Evolutionary conservation across 2,113 vertebrate genomes (phyloP).

Genomic region (Prionailurus bengalensis): DNA sequence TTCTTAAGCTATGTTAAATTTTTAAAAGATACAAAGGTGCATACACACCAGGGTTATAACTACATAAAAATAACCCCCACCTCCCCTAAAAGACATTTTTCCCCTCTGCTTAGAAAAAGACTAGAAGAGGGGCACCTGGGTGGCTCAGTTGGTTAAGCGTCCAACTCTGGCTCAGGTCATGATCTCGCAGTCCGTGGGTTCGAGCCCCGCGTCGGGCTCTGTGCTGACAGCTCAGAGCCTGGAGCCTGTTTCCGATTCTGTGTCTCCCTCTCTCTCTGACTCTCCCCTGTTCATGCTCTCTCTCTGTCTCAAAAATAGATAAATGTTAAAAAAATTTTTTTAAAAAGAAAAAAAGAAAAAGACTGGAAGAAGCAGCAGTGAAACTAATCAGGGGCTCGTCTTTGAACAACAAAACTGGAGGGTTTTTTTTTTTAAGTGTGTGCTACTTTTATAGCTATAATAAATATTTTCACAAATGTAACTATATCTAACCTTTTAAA

Average conservation of each 20-base stretch:
- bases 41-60: background rate
- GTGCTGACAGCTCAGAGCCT: too few relatives aligned
- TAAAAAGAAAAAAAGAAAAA: background rate
- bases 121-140: background rate
- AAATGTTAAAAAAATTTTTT: too few relatives aligned
- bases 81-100: background rate
- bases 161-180: rapidly evolving
- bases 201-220: too few relatives aligned
- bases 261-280: too few relatives aligned
- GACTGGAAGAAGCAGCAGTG: background rate
- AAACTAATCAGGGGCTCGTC: background rate
- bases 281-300: too few relatives aligned
- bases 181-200: too few relatives aligned
- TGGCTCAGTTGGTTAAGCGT: too few relatives aligned
- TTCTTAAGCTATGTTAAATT: conserved; percentile 17
- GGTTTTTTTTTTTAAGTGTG: background rate
- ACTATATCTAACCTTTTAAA: conserved; percentile 9
- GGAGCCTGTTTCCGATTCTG: too few relatives aligned
- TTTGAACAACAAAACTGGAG: conserved; percentile 14
- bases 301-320: too few relatives aligned
- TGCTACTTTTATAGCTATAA: background rate
- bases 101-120: background rate
- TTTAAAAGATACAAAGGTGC: background rate
- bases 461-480: background rate
- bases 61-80: background rate